phyloP scores from a whole-genome alignment of 2,797 vertebrate species.

The Manis crassicaudata region DNA sequence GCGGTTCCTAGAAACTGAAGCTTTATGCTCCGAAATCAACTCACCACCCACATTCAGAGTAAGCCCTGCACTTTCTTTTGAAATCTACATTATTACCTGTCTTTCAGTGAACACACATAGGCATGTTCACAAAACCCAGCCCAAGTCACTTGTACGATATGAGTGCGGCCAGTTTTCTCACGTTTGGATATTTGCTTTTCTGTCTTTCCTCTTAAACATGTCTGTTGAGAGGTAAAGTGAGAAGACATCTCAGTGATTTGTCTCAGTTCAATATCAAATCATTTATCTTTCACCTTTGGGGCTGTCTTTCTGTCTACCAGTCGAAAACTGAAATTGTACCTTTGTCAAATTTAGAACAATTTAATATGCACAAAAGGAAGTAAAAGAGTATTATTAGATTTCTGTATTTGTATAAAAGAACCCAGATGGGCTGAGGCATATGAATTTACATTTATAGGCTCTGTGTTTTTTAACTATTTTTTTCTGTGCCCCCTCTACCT shows the following conservation, averaged over 20 bases:
- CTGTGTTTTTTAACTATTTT: not conserved
- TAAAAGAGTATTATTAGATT: not conserved
- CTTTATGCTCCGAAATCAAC: slow-evolving; percentile 27
- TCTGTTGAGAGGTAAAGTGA: not conserved
- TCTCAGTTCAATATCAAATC: not conserved
- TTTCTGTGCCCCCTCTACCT: rapidly evolving
- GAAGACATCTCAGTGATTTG: not conserved
- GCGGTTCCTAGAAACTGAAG: slow-evolving; percentile 41
- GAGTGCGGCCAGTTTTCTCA: not conserved
- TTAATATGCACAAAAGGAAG: slow-evolving; percentile 14
- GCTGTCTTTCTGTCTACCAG: not conserved
- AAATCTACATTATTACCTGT: slow-evolving; percentile 43
- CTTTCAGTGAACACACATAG: slow-evolving; percentile 47
- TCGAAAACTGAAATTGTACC: slow-evolving; percentile 3
- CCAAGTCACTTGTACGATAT: not conserved
- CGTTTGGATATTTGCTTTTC: not conserved
- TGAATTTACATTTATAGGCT: not conserved
- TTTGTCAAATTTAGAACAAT: not conserved
- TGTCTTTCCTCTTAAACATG: not conserved
- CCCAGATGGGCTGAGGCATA: not conserved
- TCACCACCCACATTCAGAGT: slow-evolving; percentile 24
- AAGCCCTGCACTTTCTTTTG: slow-evolving; percentile 44
- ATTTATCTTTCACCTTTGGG: not conserved
- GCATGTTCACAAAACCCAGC: not conserved
- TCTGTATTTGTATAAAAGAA: not conserved